phyloP scores from a whole-genome alignment of 1,140 invertebrate genomes.

The Caenorhabditis remanei region DNA sequence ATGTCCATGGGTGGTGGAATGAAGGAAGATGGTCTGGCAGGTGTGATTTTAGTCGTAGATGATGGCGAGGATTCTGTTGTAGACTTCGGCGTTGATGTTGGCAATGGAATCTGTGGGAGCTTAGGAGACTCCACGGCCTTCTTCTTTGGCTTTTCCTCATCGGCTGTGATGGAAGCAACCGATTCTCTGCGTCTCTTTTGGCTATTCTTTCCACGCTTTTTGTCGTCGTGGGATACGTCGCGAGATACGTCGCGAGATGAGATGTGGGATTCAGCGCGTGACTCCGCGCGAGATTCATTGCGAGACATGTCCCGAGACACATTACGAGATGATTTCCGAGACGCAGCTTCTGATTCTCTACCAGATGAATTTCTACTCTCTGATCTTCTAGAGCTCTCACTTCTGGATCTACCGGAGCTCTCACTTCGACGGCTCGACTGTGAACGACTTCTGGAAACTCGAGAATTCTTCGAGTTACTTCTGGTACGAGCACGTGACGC shows the following conservation, averaged over 20 bases:
- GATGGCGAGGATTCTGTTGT: background rate
- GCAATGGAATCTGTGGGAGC: conserved; percentile 1
- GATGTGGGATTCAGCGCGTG: too few relatives aligned
- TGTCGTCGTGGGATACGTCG: too few relatives aligned
- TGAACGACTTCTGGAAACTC: background rate
- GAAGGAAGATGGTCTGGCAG: background rate
- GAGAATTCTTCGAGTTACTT: background rate
- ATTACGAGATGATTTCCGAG: too few relatives aligned
- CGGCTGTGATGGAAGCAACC: background rate
- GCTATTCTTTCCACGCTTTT: too few relatives aligned
- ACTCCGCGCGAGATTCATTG: too few relatives aligned
- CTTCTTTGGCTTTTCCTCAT: background rate
- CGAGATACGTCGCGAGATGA: too few relatives aligned
- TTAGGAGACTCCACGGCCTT: background rate
- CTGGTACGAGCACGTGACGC: background rate
- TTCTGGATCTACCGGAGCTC: conserved; percentile 2
- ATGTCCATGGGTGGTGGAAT: conserved; percentile 23
- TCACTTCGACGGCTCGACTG: background rate
- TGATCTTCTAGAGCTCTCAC: background rate
- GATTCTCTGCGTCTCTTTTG: conserved; percentile 5
- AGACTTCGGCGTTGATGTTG: background rate
- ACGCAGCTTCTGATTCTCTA: too few relatives aligned
- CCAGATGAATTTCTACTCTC: background rate
- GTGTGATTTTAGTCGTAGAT: background rate
- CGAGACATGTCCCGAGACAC: too few relatives aligned